Conservation (phyloP, 1,140 invertebrate genomes). For the Camponotus floridanus region DNA sequence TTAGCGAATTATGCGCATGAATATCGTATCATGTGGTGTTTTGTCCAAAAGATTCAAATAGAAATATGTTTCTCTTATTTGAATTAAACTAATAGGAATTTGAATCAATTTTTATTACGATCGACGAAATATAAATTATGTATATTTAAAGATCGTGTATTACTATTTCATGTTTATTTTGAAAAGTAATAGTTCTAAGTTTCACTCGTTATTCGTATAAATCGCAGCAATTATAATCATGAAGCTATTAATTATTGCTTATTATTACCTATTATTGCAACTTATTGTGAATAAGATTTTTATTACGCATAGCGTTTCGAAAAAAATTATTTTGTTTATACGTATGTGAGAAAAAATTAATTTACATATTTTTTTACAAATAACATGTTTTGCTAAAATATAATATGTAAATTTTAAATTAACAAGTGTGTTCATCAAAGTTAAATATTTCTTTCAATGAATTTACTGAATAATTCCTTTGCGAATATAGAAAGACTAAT, state of each 20-base stretch:
- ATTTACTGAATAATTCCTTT: conserved; percentile 36
- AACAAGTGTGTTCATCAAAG: too few relatives aligned
- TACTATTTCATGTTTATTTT: background rate
- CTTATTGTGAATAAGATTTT: background rate
- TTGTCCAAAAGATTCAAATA: conserved; percentile 8
- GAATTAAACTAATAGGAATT: background rate
- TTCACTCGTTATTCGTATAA: background rate
- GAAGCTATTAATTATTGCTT: background rate
- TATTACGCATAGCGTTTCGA: background rate
- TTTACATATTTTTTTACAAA: background rate
- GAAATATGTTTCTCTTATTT: background rate
- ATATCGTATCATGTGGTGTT: background rate
- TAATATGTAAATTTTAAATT: too few relatives aligned
- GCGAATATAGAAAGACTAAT: conserved; percentile 43
- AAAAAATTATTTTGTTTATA: background rate
- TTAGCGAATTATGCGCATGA: conserved; percentile 46
- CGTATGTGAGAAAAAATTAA: background rate
- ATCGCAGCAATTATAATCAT: background rate
- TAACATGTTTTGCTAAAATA: background rate
- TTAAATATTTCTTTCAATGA: background rate
- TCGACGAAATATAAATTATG: background rate
- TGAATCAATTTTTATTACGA: background rate
- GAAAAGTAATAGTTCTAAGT: background rate
- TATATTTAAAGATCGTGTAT: too few relatives aligned
- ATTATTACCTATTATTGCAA: too few relatives aligned